Conservation (phyloP, 1,140 invertebrate species). For the Pseudomyrmex dendroicus region DNA sequence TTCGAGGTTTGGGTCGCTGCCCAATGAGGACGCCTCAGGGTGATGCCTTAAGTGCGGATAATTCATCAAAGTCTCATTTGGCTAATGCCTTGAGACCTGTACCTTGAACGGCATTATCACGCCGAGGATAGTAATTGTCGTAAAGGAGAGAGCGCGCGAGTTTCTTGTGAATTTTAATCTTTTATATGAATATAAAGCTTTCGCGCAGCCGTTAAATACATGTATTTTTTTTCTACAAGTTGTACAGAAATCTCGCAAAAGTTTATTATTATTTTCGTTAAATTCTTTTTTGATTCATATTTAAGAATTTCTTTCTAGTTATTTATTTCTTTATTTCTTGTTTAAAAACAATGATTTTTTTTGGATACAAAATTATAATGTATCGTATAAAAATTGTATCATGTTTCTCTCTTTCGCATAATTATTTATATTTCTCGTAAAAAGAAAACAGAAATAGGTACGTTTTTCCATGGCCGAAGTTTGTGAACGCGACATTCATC, state of each 20-base stretch:
- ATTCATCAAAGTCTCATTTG: conserved; percentile 77
- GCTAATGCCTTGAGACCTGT: conserved; percentile 54
- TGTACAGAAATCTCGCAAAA: background rate
- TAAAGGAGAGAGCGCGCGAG: background rate
- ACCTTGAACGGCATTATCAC: conserved; percentile 37
- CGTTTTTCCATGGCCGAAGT: background rate
- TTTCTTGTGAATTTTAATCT: background rate
- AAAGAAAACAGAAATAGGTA: background rate
- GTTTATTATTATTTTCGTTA: background rate
- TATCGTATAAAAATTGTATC: background rate
- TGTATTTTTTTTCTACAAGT: background rate
- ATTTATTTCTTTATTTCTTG: background rate
- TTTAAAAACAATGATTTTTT: background rate
- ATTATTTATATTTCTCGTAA: conserved; percentile 1
- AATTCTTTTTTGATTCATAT: background rate
- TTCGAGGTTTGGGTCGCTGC: conserved; percentile 72
- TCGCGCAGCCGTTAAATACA: background rate
- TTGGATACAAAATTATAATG: too few species aligned
- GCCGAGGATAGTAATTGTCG: background rate
- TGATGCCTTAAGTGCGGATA: conserved; percentile 69
- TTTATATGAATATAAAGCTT: background rate
- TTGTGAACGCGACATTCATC: background rate
- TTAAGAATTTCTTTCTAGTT: background rate
- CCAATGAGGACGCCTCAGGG: conserved; percentile 68
- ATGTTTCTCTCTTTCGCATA: background rate